Evolutionary conservation across 2,113 vertebrate species (phyloP).

Genomic region (Saccopteryx leptura): DNA sequence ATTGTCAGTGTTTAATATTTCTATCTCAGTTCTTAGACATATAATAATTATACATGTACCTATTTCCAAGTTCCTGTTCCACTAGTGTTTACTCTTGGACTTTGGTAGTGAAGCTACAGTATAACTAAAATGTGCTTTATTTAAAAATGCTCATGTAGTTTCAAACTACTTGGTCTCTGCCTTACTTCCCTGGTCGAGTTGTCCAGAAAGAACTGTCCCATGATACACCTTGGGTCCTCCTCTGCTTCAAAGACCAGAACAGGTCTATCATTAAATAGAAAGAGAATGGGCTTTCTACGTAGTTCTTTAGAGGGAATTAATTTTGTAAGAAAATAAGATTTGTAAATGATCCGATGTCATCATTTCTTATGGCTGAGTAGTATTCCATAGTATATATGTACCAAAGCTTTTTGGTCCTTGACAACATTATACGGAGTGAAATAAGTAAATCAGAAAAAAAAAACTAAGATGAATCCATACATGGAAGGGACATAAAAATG

Average conservation of each 20-base stretch:
- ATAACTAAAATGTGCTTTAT: neutral
- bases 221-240: neutral
- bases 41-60: neutral
- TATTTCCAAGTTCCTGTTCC: neutral
- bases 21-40: neutral
- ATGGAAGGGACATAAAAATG: too few species aligned
- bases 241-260: neutral
- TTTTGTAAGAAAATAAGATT: conserved; percentile 53
- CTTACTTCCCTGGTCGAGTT: neutral
- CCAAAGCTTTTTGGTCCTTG: too few species aligned
- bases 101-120: neutral
- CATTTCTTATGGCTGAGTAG: too few species aligned
- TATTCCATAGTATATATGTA: too few species aligned
- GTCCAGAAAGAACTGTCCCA: neutral
- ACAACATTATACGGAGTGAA: too few species aligned
- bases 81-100: neutral
- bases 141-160: neutral
- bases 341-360: too few species aligned
- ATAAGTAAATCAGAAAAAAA: too few species aligned
- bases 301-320: conserved; percentile 3
- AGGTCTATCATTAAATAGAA: neutral
- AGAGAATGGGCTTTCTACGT: neutral
- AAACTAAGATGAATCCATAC: too few species aligned
- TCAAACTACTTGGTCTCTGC: neutral
- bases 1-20: neutral